Evolutionary conservation across 2,113 vertebrate species (phyloP), one percentile per base, ranked within the genome.

Genomic region (Bambusicola thoracicus): DNA sequence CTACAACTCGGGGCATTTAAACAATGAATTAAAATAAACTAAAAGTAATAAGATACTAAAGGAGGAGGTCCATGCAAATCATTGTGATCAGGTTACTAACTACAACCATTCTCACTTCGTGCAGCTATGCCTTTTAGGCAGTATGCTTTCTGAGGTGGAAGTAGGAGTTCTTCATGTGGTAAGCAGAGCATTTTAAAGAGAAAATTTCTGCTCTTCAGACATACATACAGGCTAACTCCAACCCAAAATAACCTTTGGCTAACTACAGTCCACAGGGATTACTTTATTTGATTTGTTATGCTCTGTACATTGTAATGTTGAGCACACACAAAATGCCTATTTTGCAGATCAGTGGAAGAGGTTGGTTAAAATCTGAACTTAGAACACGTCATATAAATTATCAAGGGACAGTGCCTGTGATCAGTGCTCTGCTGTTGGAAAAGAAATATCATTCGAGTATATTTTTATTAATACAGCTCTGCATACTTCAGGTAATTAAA

Each of bases 1-100:
- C 68, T 4, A 18, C 27, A 29, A 61, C 58, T 84, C 84, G 51
- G 75, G 25, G 69, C 61, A 81, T 76, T 81, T 72, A 79, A 93
- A 85, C 74, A 84, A 86, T 59, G 38, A 55, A 91, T 89, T 91
- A 87, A 89, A 84, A 62, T 36, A 34, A 91, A 75, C 81, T 87
- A 89, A 89, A 87, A 87, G 27, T 55, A 87, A 95, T 85, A 24
- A 62, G 48, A 82, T 79, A 62, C 61, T 10, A 4, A 80, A 92
- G 30, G 76, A 92, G 70, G 44, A 62, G 53, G 41, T 82, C 92
- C 76, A 80, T 32, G 40, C 29, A 93, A 90, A 70, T 89, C 38
- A 86, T 40, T 43, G 72, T 56, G 40, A 87, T 81, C 29, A 58
- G 0, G 0, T 48, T 44, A 36, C 24, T 70, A 84, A 74, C 36